These are phyloP conservation scores for Tetranychus truncatus DNA, from an alignment of 2,888 invertebrate genomes.

Conservation along the genomic window DNA sequence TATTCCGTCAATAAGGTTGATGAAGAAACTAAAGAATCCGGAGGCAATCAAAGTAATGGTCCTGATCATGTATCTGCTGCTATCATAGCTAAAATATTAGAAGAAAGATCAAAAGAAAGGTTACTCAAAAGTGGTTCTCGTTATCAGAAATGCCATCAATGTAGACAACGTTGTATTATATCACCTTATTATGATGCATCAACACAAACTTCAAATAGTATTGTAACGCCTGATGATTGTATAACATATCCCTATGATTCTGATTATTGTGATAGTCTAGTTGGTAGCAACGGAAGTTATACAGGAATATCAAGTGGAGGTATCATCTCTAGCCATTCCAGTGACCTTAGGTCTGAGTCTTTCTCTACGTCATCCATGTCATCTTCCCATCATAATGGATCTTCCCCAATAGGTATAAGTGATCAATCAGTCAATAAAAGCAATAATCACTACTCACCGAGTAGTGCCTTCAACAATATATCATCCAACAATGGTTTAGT, in stretches of 20 bases:
- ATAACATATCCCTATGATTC: slow-evolving; percentile 8
- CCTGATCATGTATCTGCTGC: slow-evolving; percentile 50
- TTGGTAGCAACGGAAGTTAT: background rate
- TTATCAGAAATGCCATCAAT: slow-evolving; percentile 21
- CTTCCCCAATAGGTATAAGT: background rate
- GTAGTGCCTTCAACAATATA: background rate
- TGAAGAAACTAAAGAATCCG: slow-evolving; percentile 9
- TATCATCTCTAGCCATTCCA: background rate
- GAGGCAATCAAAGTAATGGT: slow-evolving; percentile 9
- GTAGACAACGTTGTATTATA: slow-evolving; percentile 22
- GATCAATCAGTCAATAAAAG: background rate
- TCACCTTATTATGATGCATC: slow-evolving; percentile 22
- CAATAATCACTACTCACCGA: background rate
- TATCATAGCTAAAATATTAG: slow-evolving; percentile 72
- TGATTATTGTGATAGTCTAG: background rate
- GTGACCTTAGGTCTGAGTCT: background rate
- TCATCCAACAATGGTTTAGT: background rate
- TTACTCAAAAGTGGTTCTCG: slow-evolving; percentile 29
- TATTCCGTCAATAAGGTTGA: slow-evolving; percentile 33
- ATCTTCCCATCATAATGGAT: background rate
- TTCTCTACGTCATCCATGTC: background rate
- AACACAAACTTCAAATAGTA: slow-evolving; percentile 22
- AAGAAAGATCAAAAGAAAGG: slow-evolving; percentile 51
- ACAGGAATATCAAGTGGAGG: background rate
- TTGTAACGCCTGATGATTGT: slow-evolving; percentile 14